Percentiles rank a stretch among this genome's conserved stretches.
Evolutionary conservation across 2,113 vertebrate species (phyloP).

Genomic region (Psittacara wagleri): DNA sequence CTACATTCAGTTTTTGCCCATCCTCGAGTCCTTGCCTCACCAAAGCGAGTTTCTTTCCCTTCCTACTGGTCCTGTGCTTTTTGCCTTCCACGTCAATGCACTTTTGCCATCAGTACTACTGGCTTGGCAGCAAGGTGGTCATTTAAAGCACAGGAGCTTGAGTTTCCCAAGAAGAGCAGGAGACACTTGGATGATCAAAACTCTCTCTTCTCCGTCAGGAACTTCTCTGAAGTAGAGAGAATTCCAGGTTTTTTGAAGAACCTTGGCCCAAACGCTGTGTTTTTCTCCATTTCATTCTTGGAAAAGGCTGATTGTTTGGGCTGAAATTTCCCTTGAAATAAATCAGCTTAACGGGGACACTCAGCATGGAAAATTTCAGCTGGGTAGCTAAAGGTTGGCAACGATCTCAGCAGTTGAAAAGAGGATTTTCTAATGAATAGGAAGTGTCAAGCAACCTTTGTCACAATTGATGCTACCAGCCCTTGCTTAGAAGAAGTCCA

Average conservation of each 20-base stretch:
- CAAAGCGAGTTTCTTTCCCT: not conserved
- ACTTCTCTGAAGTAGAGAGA: not conserved
- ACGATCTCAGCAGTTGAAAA: conserved; percentile 13
- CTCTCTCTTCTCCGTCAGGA: not conserved
- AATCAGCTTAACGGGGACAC: not conserved
- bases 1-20: not conserved
- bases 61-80: not conserved
- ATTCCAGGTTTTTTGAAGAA: not conserved
- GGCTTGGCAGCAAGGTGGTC: not conserved
- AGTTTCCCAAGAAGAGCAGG: not conserved
- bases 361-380: conserved; percentile 53
- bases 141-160: not conserved
- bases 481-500: conserved; percentile 38
- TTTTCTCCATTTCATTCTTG: not conserved
- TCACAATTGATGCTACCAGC: conserved; percentile 45
- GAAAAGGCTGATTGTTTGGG: not conserved
- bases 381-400: conserved; percentile 5
- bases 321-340: conserved; percentile 8
- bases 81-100: not conserved
- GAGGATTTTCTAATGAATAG: conserved; percentile 32
- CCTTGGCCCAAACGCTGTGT: not conserved
- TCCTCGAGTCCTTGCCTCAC: not conserved
- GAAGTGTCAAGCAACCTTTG: conserved; percentile 41
- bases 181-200: not conserved
- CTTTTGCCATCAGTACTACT: not conserved